These are phyloP conservation scores for Hippotragus niger DNA, from an alignment of 2,113 vertebrate genomes.

Conservation along the genomic window DNA sequence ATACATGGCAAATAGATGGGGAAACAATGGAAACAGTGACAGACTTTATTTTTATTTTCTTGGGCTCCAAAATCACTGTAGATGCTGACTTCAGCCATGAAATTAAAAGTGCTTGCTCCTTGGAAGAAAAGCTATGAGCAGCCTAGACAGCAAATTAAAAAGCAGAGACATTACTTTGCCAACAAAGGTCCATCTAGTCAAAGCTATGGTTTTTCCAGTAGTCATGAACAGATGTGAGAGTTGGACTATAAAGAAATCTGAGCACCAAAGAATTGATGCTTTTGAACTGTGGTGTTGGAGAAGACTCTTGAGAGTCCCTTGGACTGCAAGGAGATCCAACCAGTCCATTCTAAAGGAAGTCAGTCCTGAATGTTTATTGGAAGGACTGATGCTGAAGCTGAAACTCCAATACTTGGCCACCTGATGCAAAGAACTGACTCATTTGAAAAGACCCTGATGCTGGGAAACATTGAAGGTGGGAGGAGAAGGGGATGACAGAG, in stretches of 20 bases:
- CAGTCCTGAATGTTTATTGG: not conserved
- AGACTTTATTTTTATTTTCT: not conserved
- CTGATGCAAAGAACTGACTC: not conserved
- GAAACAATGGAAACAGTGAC: not conserved
- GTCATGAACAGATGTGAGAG: not conserved
- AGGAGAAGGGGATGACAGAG: not conserved
- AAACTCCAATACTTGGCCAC: not conserved
- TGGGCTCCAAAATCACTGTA: not conserved
- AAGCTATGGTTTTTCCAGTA: not conserved
- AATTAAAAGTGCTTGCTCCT: not conserved
- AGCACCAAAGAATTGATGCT: not conserved
- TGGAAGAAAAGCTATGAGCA: not conserved
- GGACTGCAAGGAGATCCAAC: not conserved
- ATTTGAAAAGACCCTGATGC: not conserved
- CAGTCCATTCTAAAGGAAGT: not conserved
- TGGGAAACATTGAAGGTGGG: not conserved
- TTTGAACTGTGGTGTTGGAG: not conserved
- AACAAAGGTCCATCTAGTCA: not conserved
- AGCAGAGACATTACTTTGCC: not conserved
- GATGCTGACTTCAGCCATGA: not conserved
- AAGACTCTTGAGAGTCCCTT: not conserved
- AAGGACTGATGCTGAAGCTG: not conserved
- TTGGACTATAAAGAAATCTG: not conserved
- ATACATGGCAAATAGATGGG: not conserved
- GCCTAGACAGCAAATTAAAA: not conserved